Base-by-base conservation (phyloP, 1,140 invertebrate genomes). In the Eufriesea mexicana region DNA sequence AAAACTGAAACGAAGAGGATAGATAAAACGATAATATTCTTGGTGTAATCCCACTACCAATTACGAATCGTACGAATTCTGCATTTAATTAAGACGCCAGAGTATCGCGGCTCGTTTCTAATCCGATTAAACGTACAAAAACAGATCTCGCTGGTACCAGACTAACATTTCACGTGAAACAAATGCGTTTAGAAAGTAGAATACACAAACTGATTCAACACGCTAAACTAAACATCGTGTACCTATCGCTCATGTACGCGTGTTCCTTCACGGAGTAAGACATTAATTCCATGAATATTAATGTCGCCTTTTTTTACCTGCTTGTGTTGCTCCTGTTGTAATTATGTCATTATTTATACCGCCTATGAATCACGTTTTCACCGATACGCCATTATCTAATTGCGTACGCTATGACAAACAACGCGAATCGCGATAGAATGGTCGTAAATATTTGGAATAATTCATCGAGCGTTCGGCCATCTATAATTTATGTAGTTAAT, bases 121-220 rank as follows among this genome's bases (percentile, higher is more conserved):
- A 66, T 66, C 14, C 20, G 61, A 68, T 78, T n/a, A 54, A 47
- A 45, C 8, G 6, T n/a, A 25, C 12, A 28, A 71, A 67, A 49
- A 51, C 10, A n/a, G 18, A 71, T 28, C 42, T 23, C 42, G 35
- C 7, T 9, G n/a, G 12, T 16, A 23, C 16, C 23, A 35, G 9
- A 45, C 35, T 10, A 59, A 42, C n/a, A 28, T 67, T 68, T 45
- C 18, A 25, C 5, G 23, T 14, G 28, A 25, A 73, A 72, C 54
- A 73, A 25, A 73, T n/a, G 68, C 68, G 45, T 54, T 73, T 80
- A 80, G 78, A 80, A 80, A 73, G 78, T 80, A 79, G 78, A 79
- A 72, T 68, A 61, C 23, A 23, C 28, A 72, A 51, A 72, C 28
- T 54, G 10, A 79, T 72, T 8, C 28, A 18, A 57, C 25, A 71